Evolutionary conservation across 2,888 invertebrate species (phyloP), one percentile per base, ranked within the genome.

Genomic region (Labia minor): DNA sequence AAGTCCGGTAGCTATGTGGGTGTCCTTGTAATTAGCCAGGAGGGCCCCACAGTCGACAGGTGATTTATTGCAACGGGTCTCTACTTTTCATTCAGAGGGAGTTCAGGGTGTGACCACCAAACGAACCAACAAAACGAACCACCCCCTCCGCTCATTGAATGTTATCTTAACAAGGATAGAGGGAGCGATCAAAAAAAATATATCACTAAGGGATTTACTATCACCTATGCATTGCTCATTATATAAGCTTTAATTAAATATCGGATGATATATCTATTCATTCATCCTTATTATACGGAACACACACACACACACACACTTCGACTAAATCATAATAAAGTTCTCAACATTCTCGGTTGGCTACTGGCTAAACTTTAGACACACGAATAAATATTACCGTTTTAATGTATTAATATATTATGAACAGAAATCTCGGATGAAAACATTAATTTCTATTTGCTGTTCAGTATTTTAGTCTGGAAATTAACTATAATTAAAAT

Each of bases 21-120:
- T 64, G 64, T 64, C 64, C 64, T 64, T 64, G 64, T 64, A 64
- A 64, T 64, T 64, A 64, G 64, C 18, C 49, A 49, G 49, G 49
- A 49, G 49, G 49, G 49, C 49, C 49, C n/a, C 14, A 14, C 14
- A 16, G 49, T 3, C n/a, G 49, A 49, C 49, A 49, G 49, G 49
- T 49, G 49, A 49, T 49, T 49, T 49, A 49, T 49, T 49, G 49
- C 49, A 49, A 49, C 6, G 49, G 49, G n/a, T 14, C 49, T 49
- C 49, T 16, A 49, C 49, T 49, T 49, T 49, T 49, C 49, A 49
- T 49, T 49, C 49, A 49, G 16, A 49, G 16, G n/a, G 33, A 11
- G 33, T 3, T 14, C 4, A 14, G 49, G 49, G 49, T 49, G 49
- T 49, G 49, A 49, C 49, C 49, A 49, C 49, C 49, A 49, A 49